Evolutionary conservation across 1,140 invertebrate genomes (phyloP).

Genomic region (Phortica variegata): DNA sequence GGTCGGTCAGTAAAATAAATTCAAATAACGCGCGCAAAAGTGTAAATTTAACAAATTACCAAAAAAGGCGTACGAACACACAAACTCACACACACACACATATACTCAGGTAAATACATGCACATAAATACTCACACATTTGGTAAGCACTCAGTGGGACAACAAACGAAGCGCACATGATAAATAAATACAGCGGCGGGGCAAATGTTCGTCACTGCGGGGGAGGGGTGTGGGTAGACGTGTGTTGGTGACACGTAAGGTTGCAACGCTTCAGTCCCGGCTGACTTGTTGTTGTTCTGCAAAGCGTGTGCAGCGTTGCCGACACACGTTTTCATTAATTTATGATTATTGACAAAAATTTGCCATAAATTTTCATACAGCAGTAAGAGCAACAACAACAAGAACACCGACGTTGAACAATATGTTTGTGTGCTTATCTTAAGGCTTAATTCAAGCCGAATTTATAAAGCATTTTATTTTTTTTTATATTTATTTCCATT

Average conservation of each 20-base stretch:
- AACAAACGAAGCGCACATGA: conserved; percentile 11
- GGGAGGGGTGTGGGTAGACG: too few relatives aligned
- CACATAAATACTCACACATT: too few relatives aligned
- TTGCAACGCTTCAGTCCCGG: too few relatives aligned
- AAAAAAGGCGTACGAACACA: conserved; percentile 16
- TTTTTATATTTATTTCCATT: too few relatives aligned
- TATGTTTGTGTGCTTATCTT: background rate
- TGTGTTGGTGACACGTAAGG: background rate
- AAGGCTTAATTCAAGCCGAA: conserved; percentile 7
- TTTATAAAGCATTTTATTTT: conserved; percentile 8
- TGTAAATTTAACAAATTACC: conserved; percentile 23
- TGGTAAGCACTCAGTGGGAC: too few relatives aligned
- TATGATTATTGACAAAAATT: conserved; percentile 45
- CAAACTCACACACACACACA: too few relatives aligned
- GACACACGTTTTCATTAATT: conserved; percentile 53
- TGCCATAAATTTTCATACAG: conserved; percentile 1
- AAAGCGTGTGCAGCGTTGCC: background rate
- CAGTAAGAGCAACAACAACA: background rate
- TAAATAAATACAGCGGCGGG: too few relatives aligned
- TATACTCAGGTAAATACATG: too few relatives aligned
- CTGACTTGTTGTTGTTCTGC: background rate
- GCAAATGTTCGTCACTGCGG: too few relatives aligned
- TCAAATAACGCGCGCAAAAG: too few relatives aligned
- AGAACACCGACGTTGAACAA: background rate
- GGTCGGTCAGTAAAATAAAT: too few relatives aligned